phyloP scores from a whole-genome alignment of 2,797 vertebrate species.

The Odontamblyopus rebecca region DNA sequence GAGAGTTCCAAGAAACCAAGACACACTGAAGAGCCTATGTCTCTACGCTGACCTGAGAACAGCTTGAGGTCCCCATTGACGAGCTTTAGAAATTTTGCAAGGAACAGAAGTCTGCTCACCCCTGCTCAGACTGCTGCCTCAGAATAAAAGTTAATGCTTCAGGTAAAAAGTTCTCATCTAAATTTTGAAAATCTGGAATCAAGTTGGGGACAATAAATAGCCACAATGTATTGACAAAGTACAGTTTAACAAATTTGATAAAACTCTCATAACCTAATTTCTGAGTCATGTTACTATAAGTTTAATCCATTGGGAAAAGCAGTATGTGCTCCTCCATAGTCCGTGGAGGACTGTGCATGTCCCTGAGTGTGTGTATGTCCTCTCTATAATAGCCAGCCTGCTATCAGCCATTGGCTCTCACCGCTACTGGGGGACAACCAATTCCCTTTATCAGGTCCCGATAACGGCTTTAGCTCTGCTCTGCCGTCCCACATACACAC shows the following conservation, averaged over 20 bases:
- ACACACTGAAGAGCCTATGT: too few relatives aligned
- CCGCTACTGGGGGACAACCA: constrained; percentile 73
- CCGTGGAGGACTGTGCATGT: constrained; percentile 8
- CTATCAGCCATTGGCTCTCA: constrained; percentile 68
- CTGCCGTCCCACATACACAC: constrained; percentile 59
- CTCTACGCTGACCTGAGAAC: too few relatives aligned
- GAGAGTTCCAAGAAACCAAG: too few relatives aligned
- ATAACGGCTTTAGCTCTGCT: constrained; percentile 65
- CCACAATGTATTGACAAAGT: neutral
- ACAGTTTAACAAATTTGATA: neutral
- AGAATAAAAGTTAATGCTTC: too few relatives aligned
- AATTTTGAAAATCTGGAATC: constrained; percentile 13
- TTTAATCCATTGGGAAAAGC: constrained; percentile 23
- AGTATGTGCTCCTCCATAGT: constrained; percentile 25
- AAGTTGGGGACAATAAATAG: neutral
- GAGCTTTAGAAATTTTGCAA: too few relatives aligned
- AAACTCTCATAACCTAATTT: neutral
- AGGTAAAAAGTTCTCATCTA: neutral
- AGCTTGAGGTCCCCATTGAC: too few relatives aligned
- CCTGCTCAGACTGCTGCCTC: neutral
- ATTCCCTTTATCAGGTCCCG: constrained; percentile 71
- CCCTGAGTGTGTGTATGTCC: constrained; percentile 33
- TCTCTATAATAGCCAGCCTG: constrained; percentile 63
- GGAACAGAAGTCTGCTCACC: too few relatives aligned
- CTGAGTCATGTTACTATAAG: neutral